Percentiles rank a stretch among this genome's conserved stretches.
These are phyloP conservation scores for Neodiprion fabricii DNA, from an alignment of 1,140 invertebrate genomes.

Conservation along the genomic window DNA sequence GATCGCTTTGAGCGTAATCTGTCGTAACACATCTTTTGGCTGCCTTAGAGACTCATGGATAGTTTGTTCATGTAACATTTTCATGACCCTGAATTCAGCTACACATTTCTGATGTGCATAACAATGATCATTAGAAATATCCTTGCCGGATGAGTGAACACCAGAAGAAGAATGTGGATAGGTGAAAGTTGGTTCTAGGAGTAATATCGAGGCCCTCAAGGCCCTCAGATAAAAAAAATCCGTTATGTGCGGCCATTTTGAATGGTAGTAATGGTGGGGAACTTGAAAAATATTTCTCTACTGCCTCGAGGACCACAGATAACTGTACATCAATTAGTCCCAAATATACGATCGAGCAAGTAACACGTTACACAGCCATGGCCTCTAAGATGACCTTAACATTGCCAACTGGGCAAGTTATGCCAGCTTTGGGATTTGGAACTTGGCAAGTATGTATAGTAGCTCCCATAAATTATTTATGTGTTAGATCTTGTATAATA, in stretches of 20 bases:
- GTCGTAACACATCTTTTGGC: too few species aligned
- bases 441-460: constrained; percentile 68
- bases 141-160: neutral
- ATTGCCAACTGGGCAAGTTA: constrained; percentile 57
- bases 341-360: neutral
- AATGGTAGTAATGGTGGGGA: neutral
- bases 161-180: neutral
- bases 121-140: neutral
- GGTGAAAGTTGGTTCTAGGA: neutral
- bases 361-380: constrained; percentile 12
- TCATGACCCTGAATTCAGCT: too few species aligned
- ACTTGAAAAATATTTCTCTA: neutral
- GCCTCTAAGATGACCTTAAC: constrained; percentile 28
- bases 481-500: constrained; percentile 11
- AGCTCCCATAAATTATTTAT: constrained; percentile 6
- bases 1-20: too few species aligned
- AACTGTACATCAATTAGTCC: neutral
- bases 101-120: neutral
- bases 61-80: too few species aligned
- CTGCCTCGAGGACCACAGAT: neutral
- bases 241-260: neutral
- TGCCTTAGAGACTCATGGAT: too few species aligned
- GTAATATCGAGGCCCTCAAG: too few species aligned
- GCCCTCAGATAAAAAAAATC: neutral
- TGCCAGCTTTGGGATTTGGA: constrained; percentile 71